These are phyloP conservation scores for Glossophaga mutica DNA, from an alignment of 2,797 vertebrate species.

Conservation along the genomic window DNA sequence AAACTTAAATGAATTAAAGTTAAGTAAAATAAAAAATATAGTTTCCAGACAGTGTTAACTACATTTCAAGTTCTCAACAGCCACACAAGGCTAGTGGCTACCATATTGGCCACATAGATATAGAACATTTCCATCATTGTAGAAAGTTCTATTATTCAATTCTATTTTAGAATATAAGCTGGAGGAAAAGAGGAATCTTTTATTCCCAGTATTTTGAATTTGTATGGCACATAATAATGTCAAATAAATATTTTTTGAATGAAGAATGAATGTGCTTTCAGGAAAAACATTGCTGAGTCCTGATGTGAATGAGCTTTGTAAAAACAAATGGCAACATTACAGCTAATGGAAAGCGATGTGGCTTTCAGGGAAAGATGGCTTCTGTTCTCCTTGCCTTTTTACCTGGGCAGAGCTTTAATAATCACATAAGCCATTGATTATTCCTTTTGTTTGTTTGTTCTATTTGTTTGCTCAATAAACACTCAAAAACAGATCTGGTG, in stretches of 20 bases:
- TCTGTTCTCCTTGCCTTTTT: not conserved
- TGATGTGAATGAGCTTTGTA: conserved; percentile 29
- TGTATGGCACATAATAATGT: not conserved
- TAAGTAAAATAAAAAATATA: conserved; percentile 7
- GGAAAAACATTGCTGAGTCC: not conserved
- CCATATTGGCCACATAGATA: not conserved
- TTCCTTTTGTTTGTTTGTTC: conserved; percentile 8
- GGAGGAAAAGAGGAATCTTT: conserved; percentile 6
- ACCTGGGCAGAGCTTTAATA: not conserved
- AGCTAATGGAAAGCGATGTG: not conserved
- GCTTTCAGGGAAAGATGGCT: not conserved
- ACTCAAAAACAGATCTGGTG: not conserved
- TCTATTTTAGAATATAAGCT: not conserved
- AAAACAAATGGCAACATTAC: not conserved
- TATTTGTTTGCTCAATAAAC: conserved; percentile 15
- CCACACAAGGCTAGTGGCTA: not conserved
- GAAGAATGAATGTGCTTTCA: conserved; percentile 22
- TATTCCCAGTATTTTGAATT: not conserved
- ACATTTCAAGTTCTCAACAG: conserved; percentile 14
- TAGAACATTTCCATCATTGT: not conserved
- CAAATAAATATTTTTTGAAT: conserved; percentile 41
- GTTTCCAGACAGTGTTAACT: not conserved
- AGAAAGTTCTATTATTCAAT: not conserved
- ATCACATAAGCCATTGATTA: not conserved
- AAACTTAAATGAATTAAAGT: conserved; percentile 36